Evolutionary conservation across 2,797 vertebrate species (phyloP), one percentile per base, ranked within the genome.

Genomic region (Amblyraja radiata): DNA sequence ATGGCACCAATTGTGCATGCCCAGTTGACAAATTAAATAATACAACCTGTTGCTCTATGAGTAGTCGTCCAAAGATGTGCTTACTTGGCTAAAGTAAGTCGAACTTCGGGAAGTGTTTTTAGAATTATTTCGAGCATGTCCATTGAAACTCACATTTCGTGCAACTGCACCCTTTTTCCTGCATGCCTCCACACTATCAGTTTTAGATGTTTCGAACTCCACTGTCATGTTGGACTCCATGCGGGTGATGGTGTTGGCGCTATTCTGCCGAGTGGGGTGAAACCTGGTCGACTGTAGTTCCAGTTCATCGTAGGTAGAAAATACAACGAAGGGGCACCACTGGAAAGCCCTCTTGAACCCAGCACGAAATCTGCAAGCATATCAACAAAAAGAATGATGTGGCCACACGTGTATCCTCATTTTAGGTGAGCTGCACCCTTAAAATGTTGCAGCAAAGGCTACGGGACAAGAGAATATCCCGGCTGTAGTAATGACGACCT

Each of bases 311-410:
- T 97, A 97, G 95, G 96, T 98, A 1, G 98, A 98, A 46, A 98
- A 94, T 23, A 96, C 96, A 63, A 99, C 95, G 94, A 98, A 99
- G 58, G 98, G 98, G 94, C 98, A 99, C 97, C 98, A 99, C 81
- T 97, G 96, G 94, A 99, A 98, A 32, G 96, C 98, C 79, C 93
- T 94, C 94, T 99, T 99, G 95, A 99, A 99, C 80, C 99, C 99
- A 0, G 97, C 98, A 92, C 98, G 96, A 94, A 99, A 99, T 94
- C 98, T 97, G 83, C 28, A 90, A 93, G 94, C 11, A 93, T 23
- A 46, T 18, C 54, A n/a, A 92, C 39, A 92, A 76, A 54, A 16
- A 58, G 4, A 73, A 28, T 73, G 36, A 7, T 92, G 39, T 74
- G 28, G 23, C 25, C 23, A n/a, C 1, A n/a, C 14, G 14, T 25